Base-by-base conservation (phyloP, 53 echinoderm and acorn worm genomes). In the Astropecten irregularis region DNA sequence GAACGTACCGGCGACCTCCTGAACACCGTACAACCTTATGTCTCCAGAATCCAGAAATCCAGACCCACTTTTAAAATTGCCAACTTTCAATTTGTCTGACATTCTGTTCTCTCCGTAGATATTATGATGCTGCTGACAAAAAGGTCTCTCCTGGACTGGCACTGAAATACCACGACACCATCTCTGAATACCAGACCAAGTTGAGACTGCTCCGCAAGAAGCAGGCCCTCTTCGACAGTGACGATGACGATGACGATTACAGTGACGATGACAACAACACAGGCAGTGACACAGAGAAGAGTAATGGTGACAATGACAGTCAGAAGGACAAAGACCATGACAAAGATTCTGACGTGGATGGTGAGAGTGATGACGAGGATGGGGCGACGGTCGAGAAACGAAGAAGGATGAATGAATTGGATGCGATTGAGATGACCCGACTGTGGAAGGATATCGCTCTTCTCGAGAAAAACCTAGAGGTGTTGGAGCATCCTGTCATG, bases 401-500 rank as follows among this genome's bases (percentile, higher is more conserved):
- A 18, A 64, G 2, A 18, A 64, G 64, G 35, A 37, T 64, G 26
- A 13, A 69, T 13, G 70, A 69, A 21, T 13, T 46, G 2, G 67
- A 53, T 14, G 37, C 76, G 20, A 52, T 76, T 1, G 87, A 82
- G 71, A 92, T 95, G 63, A 82, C 88, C 49, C 67, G 28, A 49
- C 84, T 95, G 35, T 66, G 86, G 68, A 84, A 95, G 30, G 86
- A 91, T 40, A 34, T 93, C 5, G 84, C 77, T 48, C 59, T 66
- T 11, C 83, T 93, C 9, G 83, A 93, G 61, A 85, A 85, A 11
- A 83, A 81, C 20, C 67, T 95, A 71, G 92, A 95, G 65, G 82
- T 82, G 37, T 64, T 95, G 68, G 95, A 95, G 66, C 90, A 93
- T 63, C 95, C 95, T 18, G 67, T 93, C 32, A 76, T 95, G 83